A percentile compares a stretch with the other conserved stretches of the same genome.
Conservation (phyloP, 2,113 vertebrate species). For the Gobius niger region DNA sequence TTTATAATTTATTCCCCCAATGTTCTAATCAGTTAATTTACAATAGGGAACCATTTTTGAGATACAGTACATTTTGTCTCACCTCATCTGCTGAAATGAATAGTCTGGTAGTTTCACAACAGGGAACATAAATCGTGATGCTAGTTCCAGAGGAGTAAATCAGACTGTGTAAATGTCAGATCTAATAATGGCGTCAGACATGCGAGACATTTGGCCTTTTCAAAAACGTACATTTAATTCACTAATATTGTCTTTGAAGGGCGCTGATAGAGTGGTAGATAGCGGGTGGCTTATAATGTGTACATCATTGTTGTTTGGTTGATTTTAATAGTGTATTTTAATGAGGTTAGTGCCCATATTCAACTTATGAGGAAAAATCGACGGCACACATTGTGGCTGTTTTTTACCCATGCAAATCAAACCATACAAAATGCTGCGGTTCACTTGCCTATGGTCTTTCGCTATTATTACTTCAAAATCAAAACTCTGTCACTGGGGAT, state of each 20-base stretch:
- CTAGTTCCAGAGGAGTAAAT: slow-evolving; percentile 42
- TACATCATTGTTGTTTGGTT: too few relatives aligned
- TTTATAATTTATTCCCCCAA: too few relatives aligned
- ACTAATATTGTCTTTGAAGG: slow-evolving; percentile 39
- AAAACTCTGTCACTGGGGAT: too few relatives aligned
- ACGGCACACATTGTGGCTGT: too few relatives aligned
- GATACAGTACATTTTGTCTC: not conserved
- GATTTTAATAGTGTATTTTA: too few relatives aligned
- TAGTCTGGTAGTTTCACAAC: slow-evolving; percentile 17
- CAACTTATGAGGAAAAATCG: too few relatives aligned
- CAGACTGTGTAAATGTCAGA: slow-evolving; percentile 59
- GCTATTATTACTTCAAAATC: too few relatives aligned
- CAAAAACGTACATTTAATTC: slow-evolving; percentile 33
- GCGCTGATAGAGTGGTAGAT: slow-evolving; percentile 43
- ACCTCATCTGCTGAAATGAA: not conserved
- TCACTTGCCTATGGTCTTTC: too few relatives aligned
- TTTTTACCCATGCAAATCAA: too few relatives aligned
- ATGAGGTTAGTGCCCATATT: too few relatives aligned
- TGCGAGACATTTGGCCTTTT: slow-evolving; percentile 51
- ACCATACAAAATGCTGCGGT: too few relatives aligned
- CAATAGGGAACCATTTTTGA: not conserved
- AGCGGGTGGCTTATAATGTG: not conserved
- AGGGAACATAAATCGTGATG: slow-evolving; percentile 25
- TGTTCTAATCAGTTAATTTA: not conserved
- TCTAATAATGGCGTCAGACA: slow-evolving; percentile 38